A percentile compares a stretch with the other conserved stretches of the same genome.
phyloP scores from a whole-genome alignment of 2,888 invertebrate species.

The Idaea biselata region DNA sequence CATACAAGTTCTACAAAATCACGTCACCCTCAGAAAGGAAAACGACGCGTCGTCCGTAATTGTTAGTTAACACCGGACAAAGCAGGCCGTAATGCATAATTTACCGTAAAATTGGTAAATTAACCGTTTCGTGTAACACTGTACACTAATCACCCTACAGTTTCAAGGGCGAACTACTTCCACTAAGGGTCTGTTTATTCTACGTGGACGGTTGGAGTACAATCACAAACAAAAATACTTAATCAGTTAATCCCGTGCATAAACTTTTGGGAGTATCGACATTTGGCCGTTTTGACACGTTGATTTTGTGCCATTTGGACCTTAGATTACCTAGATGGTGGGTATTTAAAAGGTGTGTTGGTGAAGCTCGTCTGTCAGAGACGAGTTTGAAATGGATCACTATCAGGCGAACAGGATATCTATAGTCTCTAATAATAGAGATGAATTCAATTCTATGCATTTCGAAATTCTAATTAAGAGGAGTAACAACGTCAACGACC shows the following conservation, averaged over 20 bases:
- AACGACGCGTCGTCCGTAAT: background rate
- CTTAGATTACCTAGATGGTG: too few relatives aligned
- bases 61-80: conserved; percentile 10
- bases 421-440: too few relatives aligned
- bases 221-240: background rate
- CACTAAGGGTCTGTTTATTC: background rate
- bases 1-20: background rate
- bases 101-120: conserved; percentile 29
- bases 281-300: too few relatives aligned
- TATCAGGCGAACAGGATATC: too few relatives aligned
- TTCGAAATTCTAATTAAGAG: too few relatives aligned
- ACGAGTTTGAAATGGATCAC: too few relatives aligned
- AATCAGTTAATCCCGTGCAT: background rate
- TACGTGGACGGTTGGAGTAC: background rate
- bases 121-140: conserved; percentile 18
- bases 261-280: too few relatives aligned
- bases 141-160: conserved; percentile 19
- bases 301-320: too few relatives aligned
- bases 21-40: background rate
- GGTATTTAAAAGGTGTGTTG: too few relatives aligned
- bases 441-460: too few relatives aligned
- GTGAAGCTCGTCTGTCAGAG: too few relatives aligned
- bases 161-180: conserved; percentile 21
- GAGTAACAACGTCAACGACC: too few relatives aligned
- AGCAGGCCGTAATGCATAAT: conserved; percentile 27